Evolutionary conservation across 2,797 vertebrate genomes (phyloP).

Genomic region (Potorous gilbertii): DNA sequence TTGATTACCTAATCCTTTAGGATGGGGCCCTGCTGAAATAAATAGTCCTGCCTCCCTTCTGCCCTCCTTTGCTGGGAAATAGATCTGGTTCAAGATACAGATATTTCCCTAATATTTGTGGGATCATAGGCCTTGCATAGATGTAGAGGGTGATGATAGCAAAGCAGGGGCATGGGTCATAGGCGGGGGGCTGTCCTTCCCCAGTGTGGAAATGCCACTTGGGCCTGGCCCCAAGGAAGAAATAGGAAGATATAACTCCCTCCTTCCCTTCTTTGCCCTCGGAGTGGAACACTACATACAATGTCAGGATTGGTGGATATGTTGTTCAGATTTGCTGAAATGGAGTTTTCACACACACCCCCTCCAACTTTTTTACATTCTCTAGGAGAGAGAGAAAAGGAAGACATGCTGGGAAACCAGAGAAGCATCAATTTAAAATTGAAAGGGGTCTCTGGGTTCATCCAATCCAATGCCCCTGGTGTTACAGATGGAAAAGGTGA

Average conservation of each 20-base stretch:
- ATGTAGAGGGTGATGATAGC: background rate
- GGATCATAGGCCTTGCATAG: background rate
- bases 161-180: background rate
- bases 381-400: background rate
- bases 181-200: no score
- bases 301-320: background rate
- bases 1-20: background rate
- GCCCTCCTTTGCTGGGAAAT: background rate
- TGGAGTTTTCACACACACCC: background rate
- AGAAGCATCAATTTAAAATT: background rate
- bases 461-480: background rate
- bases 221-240: background rate
- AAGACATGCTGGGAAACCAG: background rate
- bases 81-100: background rate
- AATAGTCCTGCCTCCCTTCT: background rate
- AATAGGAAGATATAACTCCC: background rate
- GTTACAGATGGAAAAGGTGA: background rate
- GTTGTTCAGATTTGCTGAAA: background rate
- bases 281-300: background rate
- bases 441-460: background rate
- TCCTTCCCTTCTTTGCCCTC: background rate
- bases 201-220: background rate
- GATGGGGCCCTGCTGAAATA: background rate
- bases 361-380: background rate
- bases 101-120: background rate